phyloP scores from a whole-genome alignment of 2,888 invertebrate genomes.

The Schizotus pectinicornis region DNA sequence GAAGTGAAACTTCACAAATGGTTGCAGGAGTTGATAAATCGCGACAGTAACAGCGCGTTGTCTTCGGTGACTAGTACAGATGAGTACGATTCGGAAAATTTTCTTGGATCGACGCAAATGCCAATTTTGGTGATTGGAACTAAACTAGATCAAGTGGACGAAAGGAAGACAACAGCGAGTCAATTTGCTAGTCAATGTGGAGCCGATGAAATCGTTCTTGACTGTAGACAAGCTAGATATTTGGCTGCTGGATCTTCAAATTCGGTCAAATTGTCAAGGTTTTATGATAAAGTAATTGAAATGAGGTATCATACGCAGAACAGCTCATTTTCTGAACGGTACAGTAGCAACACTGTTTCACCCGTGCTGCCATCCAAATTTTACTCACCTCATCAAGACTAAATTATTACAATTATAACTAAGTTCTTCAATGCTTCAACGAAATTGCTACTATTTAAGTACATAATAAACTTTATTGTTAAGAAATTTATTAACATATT shows the following conservation, averaged over 20 bases:
- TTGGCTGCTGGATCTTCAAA: constrained; percentile 95
- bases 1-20: constrained; percentile 92
- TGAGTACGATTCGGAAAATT: constrained; percentile 85
- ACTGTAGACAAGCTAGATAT: constrained; percentile 74
- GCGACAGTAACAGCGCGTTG: constrained; percentile 61
- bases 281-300: constrained; percentile 88
- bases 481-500: constrained; percentile 9
- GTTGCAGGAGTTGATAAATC: constrained; percentile 88
- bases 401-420: too few relatives aligned
- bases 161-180: constrained; percentile 66
- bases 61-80: constrained; percentile 58
- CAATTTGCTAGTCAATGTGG: constrained; percentile 88
- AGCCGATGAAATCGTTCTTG: constrained; percentile 91
- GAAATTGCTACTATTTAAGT: not conserved
- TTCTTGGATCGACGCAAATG: constrained; percentile 85
- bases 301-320: constrained; percentile 56
- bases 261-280: constrained; percentile 90
- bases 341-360: constrained; percentile 48
- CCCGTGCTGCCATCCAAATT: constrained; percentile 54
- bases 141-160: constrained; percentile 86
- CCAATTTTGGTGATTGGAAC: constrained; percentile 95
- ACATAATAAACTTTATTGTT: not conserved
- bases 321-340: constrained; percentile 51
- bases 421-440: not conserved
- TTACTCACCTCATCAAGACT: constrained; percentile 53